These are phyloP conservation scores for Lucifuga dentata DNA, from an alignment of 2,113 vertebrate genomes.

Conservation along the genomic window DNA sequence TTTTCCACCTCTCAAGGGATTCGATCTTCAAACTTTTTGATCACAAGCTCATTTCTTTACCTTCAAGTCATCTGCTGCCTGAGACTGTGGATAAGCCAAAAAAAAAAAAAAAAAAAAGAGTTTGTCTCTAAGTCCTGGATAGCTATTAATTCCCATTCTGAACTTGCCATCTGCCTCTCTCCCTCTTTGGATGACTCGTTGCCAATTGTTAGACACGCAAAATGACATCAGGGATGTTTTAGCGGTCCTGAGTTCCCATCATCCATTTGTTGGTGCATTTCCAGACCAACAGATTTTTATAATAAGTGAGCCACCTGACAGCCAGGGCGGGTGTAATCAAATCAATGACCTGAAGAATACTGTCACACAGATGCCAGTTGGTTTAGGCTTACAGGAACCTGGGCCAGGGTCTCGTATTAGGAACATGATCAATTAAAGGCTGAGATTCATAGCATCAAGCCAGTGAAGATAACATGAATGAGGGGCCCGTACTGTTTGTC, in stretches of 20 bases:
- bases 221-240: conserved; percentile 50
- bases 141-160: conserved; percentile 4
- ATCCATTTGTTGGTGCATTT: conserved; percentile 44
- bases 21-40: background rate
- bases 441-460: conserved; percentile 41
- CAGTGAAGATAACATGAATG: conserved; percentile 27
- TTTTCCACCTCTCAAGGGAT: background rate
- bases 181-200: conserved; percentile 10
- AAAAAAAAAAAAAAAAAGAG: background rate
- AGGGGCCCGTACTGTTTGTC: conserved; percentile 35
- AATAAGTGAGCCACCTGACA: conserved; percentile 23
- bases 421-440: conserved; percentile 43
- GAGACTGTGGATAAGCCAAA: too few species aligned
- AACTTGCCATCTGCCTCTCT: conserved; percentile 51
- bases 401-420: conserved; percentile 26
- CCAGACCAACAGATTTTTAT: conserved; percentile 35
- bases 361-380: conserved; percentile 30
- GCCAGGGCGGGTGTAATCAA: conserved; percentile 35
- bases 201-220: conserved; percentile 13
- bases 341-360: conserved; percentile 33
- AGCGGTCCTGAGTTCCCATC: conserved; percentile 39
- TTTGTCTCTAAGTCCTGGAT: background rate
- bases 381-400: background rate
- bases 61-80: background rate
- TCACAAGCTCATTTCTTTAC: background rate